Evolutionary conservation across 2,797 vertebrate genomes (phyloP), one percentile per base, ranked within the genome.

Genomic region (Cirrhinus mrigala): DNA sequence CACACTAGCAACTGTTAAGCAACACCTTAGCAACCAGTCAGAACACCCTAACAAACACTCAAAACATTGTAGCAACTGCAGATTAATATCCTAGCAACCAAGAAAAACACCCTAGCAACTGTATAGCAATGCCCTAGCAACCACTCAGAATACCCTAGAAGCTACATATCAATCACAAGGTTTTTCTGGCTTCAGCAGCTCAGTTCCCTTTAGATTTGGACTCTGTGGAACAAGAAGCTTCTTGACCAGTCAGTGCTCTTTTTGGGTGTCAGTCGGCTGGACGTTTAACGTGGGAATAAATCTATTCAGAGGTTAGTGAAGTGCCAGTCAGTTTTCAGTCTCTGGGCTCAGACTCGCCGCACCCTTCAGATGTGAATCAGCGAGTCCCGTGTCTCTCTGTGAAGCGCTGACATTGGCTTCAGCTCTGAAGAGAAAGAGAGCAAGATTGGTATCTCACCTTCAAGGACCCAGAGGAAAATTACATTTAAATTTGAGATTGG

Each of bases 401-500:
- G n/a, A 68, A 69, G 40, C 37, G 33, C 60, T 81, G 82, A 83
- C 82, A 52, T 75, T 79, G 76, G 15, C 46, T 84, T 86, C 40
- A 64, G 60, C 73, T 66, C 80, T 54, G 46, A 73, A 82, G 48
- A 71, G 58, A 88, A 88, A 56, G 73, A 78, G 46, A 64, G 80
- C 33, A 66, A 79, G 80, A 79, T 85, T 83, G 75, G 76, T 68
- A 79, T 76, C 79, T 85, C 83, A 87, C 88, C 86, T 89, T 87
- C 83, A 81, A 82, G 71, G 77, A 76, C 88, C 77, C 79, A 18
- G 27, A 80, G 84, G 88, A 85, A 85, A 87, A 85, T 87, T 83
- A 89, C 88, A 89, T 89, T 89, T 83, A 82, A 87, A 87, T 89
- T 89, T 85, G 83, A 87, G 86, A 87, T 83, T 89, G 85, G 82